Evolutionary conservation across 2,797 vertebrate genomes (phyloP).

Genomic region (Perodicticus potto): DNA sequence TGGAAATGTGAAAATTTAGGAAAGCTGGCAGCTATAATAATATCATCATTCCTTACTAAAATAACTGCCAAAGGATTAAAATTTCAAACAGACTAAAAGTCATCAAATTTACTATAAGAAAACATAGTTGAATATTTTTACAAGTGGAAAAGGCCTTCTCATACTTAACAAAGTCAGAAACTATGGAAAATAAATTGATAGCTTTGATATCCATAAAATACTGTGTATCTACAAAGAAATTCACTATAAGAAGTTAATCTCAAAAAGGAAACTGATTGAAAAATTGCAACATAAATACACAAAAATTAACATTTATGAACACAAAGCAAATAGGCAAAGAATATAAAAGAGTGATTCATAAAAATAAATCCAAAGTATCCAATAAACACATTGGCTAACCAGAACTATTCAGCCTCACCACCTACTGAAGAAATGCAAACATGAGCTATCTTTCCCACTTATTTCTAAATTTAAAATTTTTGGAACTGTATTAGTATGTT

Average conservation of each 20-base stretch:
- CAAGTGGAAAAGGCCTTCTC: neutral
- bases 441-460: neutral
- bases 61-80: conserved; percentile 37
- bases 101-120: neutral
- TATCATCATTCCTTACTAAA: neutral
- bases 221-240: conserved; percentile 4
- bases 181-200: neutral
- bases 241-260: neutral
- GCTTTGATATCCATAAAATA: conserved; percentile 10
- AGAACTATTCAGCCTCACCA: conserved; percentile 11
- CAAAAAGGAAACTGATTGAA: neutral
- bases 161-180: conserved; percentile 33
- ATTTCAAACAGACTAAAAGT: neutral
- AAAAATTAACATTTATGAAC: neutral
- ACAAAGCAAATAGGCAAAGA: conserved; percentile 30
- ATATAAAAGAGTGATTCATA: conserved; percentile 10
- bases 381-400: neutral
- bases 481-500: neutral
- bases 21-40: neutral
- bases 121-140: neutral
- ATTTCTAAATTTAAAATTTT: conserved; percentile 38
- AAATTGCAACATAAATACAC: neutral
- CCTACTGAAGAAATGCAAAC: conserved; percentile 29
- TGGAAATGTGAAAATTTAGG: neutral
- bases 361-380: conserved; percentile 46